Percentiles rank a stretch among this genome's conserved stretches.
Evolutionary conservation across 2,888 invertebrate species (phyloP).

Genomic region (Diarsia rubi): DNA sequence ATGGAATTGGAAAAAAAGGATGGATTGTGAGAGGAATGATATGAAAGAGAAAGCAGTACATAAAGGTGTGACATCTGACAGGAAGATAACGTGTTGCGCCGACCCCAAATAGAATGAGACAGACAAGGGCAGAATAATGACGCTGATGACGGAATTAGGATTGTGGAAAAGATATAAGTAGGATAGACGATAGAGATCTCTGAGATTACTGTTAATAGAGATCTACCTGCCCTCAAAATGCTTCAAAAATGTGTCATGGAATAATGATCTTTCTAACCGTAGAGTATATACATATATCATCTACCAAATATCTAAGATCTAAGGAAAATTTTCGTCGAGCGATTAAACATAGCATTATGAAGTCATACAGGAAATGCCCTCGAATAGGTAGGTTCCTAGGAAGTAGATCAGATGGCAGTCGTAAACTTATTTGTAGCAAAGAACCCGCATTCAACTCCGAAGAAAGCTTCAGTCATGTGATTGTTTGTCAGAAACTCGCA

Average conservation of each 20-base stretch:
- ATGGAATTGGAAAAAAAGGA: too few species aligned
- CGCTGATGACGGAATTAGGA: not conserved
- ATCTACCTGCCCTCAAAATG: not conserved
- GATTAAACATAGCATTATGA: not conserved
- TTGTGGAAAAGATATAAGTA: not conserved
- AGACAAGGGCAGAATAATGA: too few species aligned
- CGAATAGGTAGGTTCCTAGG: constrained; percentile 10
- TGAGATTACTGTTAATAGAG: too few species aligned
- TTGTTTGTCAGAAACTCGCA: constrained; percentile 6
- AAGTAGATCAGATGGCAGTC: constrained; percentile 24
- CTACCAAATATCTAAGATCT: not conserved
- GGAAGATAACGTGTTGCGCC: too few species aligned
- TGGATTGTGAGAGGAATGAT: too few species aligned
- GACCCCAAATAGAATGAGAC: too few species aligned
- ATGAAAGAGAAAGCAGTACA: too few species aligned
- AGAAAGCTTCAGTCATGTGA: constrained; percentile 24
- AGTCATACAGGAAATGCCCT: constrained; percentile 18
- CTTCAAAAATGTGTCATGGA: not conserved
- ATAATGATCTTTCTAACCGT: not conserved
- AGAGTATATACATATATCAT: too few species aligned
- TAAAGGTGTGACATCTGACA: too few species aligned
- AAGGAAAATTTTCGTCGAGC: not conserved
- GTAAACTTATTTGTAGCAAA: constrained; percentile 21
- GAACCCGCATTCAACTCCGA: constrained; percentile 13
- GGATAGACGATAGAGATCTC: not conserved